phyloP scores from a whole-genome alignment of 2,113 vertebrate species.

The Phoxinus phoxinus region DNA sequence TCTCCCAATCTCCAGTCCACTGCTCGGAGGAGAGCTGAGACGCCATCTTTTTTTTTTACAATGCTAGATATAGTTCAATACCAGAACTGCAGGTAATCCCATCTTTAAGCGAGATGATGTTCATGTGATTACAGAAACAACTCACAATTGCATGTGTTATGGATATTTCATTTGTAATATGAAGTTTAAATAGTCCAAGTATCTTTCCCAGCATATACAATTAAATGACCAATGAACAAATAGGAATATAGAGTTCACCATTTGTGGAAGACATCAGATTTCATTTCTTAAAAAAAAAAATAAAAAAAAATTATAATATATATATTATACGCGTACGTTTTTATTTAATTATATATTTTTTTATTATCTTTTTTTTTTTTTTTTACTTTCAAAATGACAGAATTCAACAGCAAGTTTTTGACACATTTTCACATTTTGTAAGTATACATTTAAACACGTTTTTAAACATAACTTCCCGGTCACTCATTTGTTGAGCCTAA shows the following conservation, averaged over 20 bases:
- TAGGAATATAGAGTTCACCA: neutral
- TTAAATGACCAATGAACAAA: neutral
- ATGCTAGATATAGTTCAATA: neutral
- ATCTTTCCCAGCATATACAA: neutral
- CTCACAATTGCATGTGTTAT: neutral
- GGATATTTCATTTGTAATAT: slow-evolving; percentile 44
- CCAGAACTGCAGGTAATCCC: neutral
- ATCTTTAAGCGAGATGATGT: neutral
- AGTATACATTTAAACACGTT: too few species aligned
- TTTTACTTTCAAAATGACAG: too few species aligned
- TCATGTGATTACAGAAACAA: neutral
- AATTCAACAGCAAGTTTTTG: too few species aligned
- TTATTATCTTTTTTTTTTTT: too few species aligned
- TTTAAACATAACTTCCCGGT: too few species aligned
- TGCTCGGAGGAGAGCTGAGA: neutral
- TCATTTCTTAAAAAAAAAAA: neutral
- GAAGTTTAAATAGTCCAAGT: slow-evolving; percentile 36
- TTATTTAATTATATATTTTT: too few species aligned
- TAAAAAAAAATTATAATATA: too few species aligned
- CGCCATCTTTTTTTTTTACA: slow-evolving; percentile 20
- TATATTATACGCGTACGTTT: too few species aligned
- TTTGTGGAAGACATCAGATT: slow-evolving; percentile 5
- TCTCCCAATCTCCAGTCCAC: neutral
- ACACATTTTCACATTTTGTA: too few species aligned
- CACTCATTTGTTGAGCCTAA: too few species aligned